phyloP scores from a whole-genome alignment of 2,113 vertebrate species.

The Prietella phreatophila region DNA sequence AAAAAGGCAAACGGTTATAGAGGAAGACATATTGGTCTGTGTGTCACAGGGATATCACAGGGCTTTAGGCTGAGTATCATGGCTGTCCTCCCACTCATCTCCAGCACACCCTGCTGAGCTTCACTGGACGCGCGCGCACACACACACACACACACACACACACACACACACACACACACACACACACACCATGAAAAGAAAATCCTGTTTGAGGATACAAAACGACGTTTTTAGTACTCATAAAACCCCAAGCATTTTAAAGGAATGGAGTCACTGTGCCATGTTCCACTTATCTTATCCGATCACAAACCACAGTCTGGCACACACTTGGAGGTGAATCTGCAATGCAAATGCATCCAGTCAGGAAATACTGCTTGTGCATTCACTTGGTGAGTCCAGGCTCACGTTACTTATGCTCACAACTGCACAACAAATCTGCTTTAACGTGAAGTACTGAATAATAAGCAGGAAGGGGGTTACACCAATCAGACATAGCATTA shows the following conservation, averaged over 20 bases:
- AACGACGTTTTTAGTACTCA: conserved; percentile 27
- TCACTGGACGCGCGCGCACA: no score
- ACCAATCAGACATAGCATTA: neutral
- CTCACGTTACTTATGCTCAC: neutral
- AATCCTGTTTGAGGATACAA: conserved; percentile 51
- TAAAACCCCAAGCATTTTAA: conserved; percentile 13
- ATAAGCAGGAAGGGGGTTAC: neutral
- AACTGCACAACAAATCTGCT: neutral
- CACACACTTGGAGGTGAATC: neutral
- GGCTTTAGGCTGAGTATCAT: conserved; percentile 7
- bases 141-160: conserved; percentile 1
- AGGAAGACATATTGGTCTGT: neutral
- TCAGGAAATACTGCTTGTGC: neutral
- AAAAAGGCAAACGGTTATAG: neutral
- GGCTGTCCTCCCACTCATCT: conserved; percentile 7
- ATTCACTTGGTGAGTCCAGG: neutral
- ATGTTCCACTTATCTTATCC: conserved; percentile 11
- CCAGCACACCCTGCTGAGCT: neutral
- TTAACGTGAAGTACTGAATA: neutral
- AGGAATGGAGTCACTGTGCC: conserved; percentile 18
- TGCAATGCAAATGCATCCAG: neutral
- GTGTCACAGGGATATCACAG: conserved; percentile 16
- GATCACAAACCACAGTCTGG: neutral
- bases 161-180: neutral
- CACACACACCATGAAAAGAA: conserved; percentile 5